A percentile compares a stretch with the other conserved stretches of the same genome.
phyloP scores from a whole-genome alignment of 2,888 invertebrate species.

The Drosophila flavopinicola region DNA sequence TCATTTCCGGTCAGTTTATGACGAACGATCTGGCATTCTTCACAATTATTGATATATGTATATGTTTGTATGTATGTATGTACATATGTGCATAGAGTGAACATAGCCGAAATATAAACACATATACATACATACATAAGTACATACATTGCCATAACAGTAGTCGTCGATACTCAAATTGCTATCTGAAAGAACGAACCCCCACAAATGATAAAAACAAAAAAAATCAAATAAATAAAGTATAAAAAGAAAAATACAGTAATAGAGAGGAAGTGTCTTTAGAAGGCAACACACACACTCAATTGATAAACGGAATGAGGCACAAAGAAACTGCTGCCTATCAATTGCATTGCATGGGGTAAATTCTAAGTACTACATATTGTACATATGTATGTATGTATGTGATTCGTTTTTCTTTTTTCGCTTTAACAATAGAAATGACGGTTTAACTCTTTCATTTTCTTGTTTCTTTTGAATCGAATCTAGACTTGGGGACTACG shows the following conservation, averaged over 20 bases:
- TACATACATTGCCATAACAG: conserved; percentile 55
- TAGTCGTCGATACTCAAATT: conserved; percentile 21
- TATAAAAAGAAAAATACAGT: conserved; percentile 34
- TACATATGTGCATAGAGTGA: conserved; percentile 28
- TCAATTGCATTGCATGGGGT: conserved; percentile 47
- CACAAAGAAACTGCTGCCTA: conserved; percentile 54
- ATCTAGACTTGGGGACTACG: conserved; percentile 34
- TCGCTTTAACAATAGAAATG: conserved; percentile 42
- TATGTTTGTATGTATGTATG: too few relatives aligned
- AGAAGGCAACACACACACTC: conserved; percentile 27
- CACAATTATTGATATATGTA: conserved; percentile 34
- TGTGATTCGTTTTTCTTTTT: conserved; percentile 38
- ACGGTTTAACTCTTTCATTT: conserved; percentile 22
- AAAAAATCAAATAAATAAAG: conserved; percentile 10
- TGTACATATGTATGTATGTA: neutral
- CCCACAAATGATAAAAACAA: conserved; percentile 38
- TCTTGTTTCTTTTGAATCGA: conserved; percentile 17
- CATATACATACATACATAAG: conserved; percentile 1
- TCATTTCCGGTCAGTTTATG: conserved; percentile 70
- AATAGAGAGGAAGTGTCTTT: conserved; percentile 64
- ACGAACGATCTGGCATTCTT: conserved; percentile 25
- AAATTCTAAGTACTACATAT: conserved; percentile 14
- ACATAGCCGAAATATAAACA: conserved; percentile 29
- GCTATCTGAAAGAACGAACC: conserved; percentile 22
- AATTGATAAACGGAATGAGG: conserved; percentile 62